Evolutionary conservation across 2,888 invertebrate species (phyloP), one percentile per base, ranked within the genome.

Genomic region (Rotaria macrura): DNA sequence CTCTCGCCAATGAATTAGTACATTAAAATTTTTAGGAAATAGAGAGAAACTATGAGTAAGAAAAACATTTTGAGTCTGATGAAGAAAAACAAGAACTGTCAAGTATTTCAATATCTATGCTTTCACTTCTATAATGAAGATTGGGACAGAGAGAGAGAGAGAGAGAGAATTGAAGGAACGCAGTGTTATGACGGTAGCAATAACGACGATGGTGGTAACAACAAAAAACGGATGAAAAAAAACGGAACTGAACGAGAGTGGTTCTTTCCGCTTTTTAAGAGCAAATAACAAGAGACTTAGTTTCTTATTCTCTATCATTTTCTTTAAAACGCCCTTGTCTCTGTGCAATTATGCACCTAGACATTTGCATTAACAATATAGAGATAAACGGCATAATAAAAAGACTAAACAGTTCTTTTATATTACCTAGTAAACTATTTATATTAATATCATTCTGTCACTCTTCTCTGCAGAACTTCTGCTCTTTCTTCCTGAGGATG

Each of bases 241-340:
- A 65, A 65, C 65, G 65, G 65, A 65, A 65, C 14, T 65, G 65
- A 65, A 65, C 38, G 29, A 34, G 65, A 65, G 65, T 65, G 65
- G 65, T 14, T 34, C 65, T 65, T 57, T 65, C 65, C 65, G 65
- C 65, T 20, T 34, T 34, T 34, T 65, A 65, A 65, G 65, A 65
- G 34, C 34, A 65, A 65, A 65, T 65, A 65, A 65, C 65, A 65
- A 65, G 65, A 65, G 38, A 65, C 65, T 65, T 65, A 17, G 34
- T 65, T 65, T 65, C 34, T 65, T 65, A 65, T 65, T 65, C 65
- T 65, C 65, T 65, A 65, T 65, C 65, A 23, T 65, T 65, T 65
- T 29, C 6, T 34, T 65, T 65, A 20, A 65, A 65, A 20, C 65
- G 20, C 20, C 34, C 65, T 34, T 65, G 20, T 34, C 38, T 38